phyloP scores from a whole-genome alignment of 2,888 invertebrate genomes.

The Monoplex corrugatus region DNA sequence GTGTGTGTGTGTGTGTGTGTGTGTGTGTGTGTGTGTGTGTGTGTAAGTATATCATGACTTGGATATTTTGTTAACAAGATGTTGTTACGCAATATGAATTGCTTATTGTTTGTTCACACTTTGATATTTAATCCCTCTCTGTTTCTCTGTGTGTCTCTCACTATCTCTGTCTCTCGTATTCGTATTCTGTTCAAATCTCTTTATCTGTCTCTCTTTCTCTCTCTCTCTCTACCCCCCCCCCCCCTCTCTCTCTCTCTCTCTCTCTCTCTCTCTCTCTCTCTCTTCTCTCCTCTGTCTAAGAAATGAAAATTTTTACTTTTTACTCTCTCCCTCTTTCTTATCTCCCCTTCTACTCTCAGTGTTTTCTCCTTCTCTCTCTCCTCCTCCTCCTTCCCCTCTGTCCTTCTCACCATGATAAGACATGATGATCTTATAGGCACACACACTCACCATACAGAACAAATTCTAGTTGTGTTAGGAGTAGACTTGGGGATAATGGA shows the following conservation, averaged over 20 bases:
- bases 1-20: background rate
- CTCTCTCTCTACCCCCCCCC: background rate
- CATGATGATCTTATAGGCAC: too few relatives aligned
- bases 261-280: conserved; percentile 4
- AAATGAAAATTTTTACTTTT: too few relatives aligned
- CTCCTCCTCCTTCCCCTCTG: conserved; percentile 28
- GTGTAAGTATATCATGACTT: background rate
- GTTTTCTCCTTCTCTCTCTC: conserved; percentile 32
- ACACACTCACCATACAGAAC: too few relatives aligned
- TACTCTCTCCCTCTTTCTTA: background rate
- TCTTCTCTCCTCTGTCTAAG: background rate
- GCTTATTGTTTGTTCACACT: background rate
- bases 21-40: background rate
- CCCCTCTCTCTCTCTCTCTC: background rate
- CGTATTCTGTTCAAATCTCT: background rate
- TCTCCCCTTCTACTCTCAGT: background rate
- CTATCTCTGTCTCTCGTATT: background rate
- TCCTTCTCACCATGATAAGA: background rate
- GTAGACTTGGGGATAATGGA: too few relatives aligned
- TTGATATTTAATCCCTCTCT: too few relatives aligned
- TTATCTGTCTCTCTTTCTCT: background rate
- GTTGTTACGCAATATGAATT: background rate
- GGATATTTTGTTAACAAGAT: background rate
- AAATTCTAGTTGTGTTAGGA: too few relatives aligned
- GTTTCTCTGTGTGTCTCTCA: background rate